A percentile compares a stretch with the other conserved stretches of the same genome.
These are phyloP conservation scores for Epizoanthus stellaris DNA, from an alignment of 92 coral and sea anemone species.

Conservation along the genomic window DNA sequence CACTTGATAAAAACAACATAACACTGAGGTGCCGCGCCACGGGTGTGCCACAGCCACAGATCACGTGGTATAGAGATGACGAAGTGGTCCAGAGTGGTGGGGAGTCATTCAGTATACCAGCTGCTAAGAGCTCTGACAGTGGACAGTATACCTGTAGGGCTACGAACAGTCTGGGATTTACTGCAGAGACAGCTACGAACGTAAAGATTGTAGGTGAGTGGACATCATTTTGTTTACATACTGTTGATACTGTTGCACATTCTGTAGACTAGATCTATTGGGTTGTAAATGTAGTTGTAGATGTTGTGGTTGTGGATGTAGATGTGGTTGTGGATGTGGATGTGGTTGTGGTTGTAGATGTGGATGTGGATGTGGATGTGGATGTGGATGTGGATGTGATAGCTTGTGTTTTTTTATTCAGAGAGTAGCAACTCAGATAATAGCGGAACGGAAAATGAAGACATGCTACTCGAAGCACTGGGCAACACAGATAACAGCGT, in stretches of 20 bases:
- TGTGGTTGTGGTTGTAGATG: too few relatives aligned
- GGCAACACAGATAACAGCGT: too few relatives aligned
- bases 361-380: too few relatives aligned
- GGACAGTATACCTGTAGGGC: conserved; percentile 25
- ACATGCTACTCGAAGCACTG: too few relatives aligned
- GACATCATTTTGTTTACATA: not conserved
- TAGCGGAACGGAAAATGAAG: too few relatives aligned
- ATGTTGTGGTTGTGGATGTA: too few relatives aligned
- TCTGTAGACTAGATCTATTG: too few relatives aligned
- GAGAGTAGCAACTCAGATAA: too few relatives aligned
- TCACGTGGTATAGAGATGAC: conserved; percentile 20
- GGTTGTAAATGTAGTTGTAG: too few relatives aligned
- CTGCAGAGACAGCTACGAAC: conserved; percentile 15
- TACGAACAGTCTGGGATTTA: conserved; percentile 5
- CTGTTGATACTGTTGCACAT: not conserved
- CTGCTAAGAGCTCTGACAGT: not conserved
- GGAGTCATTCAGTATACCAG: not conserved
- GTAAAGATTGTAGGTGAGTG: conserved; percentile 5
- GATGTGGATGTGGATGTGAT: too few relatives aligned
- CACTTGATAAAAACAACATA: conserved; percentile 36
- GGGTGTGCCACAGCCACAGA: conserved; percentile 27
- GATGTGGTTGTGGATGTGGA: too few relatives aligned
- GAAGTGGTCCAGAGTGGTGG: conserved; percentile 1
- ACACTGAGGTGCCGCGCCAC: conserved; percentile 5
- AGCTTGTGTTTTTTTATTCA: too few relatives aligned